Evolutionary conservation across 2,888 invertebrate species (phyloP), one percentile per base, ranked within the genome.

Genomic region (Molanna angustata): DNA sequence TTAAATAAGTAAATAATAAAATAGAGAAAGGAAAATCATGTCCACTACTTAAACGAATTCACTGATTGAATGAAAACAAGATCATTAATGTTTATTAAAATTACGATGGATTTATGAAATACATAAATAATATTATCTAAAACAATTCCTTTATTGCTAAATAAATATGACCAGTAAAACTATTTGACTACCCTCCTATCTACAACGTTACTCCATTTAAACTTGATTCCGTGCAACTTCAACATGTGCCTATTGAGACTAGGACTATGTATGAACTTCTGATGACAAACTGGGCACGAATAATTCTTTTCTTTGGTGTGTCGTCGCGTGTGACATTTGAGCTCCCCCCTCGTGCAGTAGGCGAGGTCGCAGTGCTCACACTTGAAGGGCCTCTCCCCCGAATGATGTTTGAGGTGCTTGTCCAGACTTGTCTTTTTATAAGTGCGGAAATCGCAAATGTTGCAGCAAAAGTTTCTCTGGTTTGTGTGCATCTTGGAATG

Each of bases 161-260:
- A n/a, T n/a, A 6, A 27, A 27, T 7, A 7, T 27, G 27, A 6
- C 27, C 27, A 11, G 11, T 11, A 6, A 27, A 37, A 16, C 18
- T 41, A 41, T 21, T 20, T 41, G 17, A 43, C 19, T 9, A 43
- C 11, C 6, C 43, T 6, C 21, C 43, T 43, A 17, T 43, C 43
- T 2, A 16, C 14, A 11, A 18, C 9, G 17, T 43, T 31, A 4
- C 27, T 27, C 27, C 22, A 43, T 27, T 43, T 43, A 31, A 18
- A 43, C 7, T 31, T 22, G 3, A 27, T 43, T 14, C 21, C 21
- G 21, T 43, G 43, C 6, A 27, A n/a, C 14, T n/a, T 22, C 16
- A 43, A 17, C 43, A 43, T 27, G 27, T 43, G 43, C 4, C 7
- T 43, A n/a, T 43, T 43, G 3, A 43, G 7, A 16, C 27, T 9